Evolutionary conservation across 2,113 vertebrate species (phyloP).

Genomic region (Strix uralensis): DNA sequence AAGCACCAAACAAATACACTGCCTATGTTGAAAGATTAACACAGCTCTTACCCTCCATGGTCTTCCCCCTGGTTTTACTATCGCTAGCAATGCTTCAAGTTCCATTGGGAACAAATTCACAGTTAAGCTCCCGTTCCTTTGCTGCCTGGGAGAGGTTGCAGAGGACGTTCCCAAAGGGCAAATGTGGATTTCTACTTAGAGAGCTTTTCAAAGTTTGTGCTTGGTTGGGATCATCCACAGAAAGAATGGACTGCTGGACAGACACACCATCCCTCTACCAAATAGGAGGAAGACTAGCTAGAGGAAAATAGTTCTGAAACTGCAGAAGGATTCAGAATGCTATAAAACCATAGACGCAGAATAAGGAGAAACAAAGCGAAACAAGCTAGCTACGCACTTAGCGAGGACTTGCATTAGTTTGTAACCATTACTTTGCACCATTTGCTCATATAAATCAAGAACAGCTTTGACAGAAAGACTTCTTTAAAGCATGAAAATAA

Average conservation of each 20-base stretch:
- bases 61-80: background rate
- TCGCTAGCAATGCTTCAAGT: background rate
- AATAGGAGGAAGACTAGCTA: slow-evolving; percentile 32
- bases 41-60: background rate
- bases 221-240: slow-evolving; percentile 20
- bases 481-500: background rate
- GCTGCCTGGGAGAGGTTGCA: background rate
- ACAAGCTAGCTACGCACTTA: background rate
- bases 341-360: background rate
- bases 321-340: background rate
- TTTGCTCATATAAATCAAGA: background rate
- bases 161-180: background rate
- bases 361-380: background rate
- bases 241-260: background rate
- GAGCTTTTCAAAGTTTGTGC: slow-evolving; percentile 1
- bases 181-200: background rate
- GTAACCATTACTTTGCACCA: background rate
- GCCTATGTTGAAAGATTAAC: background rate
- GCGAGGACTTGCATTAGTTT: background rate
- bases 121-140: background rate
- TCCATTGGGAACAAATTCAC: background rate
- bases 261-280: background rate
- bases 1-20: background rate
- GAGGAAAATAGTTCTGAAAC: background rate
- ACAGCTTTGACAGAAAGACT: background rate